A percentile compares a stretch with the other conserved stretches of the same genome.
Evolutionary conservation across 2,888 invertebrate genomes (phyloP).

Genomic region (Desoria tigrina): DNA sequence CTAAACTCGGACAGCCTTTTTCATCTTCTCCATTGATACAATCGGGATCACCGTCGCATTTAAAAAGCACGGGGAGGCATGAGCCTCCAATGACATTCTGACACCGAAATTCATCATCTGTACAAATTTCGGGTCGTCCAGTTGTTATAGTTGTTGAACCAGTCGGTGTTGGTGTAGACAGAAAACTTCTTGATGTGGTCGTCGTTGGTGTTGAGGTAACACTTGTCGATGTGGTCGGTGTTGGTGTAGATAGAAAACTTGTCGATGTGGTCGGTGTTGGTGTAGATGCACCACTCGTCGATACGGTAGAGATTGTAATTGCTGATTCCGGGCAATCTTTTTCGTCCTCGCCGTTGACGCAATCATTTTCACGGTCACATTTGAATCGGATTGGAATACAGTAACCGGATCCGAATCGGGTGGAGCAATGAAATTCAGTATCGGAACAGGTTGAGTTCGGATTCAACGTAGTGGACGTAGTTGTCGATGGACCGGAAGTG

Average conservation of each 20-base stretch:
- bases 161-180: background rate
- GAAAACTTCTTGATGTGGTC: background rate
- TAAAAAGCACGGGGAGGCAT: background rate
- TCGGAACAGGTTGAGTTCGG: background rate
- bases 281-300: background rate
- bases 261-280: conserved; percentile 8
- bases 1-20: background rate
- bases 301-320: too few species aligned
- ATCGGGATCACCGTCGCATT: conserved; percentile 11
- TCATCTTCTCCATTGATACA: conserved; percentile 9
- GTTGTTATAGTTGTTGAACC: background rate
- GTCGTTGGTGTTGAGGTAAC: background rate
- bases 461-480: background rate
- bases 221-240: conserved; percentile 10
- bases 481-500: background rate
- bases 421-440: background rate
- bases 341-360: conserved; percentile 23
- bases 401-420: conserved; percentile 10
- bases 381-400: conserved; percentile 23
- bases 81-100: background rate
- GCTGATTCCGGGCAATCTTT: conserved; percentile 1
- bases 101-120: conserved; percentile 1
- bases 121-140: background rate
- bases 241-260: too few species aligned
- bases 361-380: background rate